These are phyloP conservation scores for Zosterops pallidus DNA, from an alignment of 2,113 vertebrate species.

Conservation along the genomic window DNA sequence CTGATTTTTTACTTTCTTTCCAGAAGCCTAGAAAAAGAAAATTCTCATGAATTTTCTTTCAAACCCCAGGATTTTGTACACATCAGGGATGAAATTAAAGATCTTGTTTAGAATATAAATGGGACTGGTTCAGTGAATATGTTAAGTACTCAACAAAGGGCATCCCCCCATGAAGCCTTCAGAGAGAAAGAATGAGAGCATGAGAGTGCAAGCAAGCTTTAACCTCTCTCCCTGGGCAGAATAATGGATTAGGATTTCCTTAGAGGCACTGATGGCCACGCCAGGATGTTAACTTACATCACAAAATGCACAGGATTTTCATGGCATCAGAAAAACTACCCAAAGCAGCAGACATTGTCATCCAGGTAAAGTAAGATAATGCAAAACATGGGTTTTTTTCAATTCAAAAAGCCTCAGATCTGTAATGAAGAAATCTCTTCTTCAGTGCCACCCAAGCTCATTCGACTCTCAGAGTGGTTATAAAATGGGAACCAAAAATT, in stretches of 20 bases:
- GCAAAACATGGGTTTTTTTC: not conserved
- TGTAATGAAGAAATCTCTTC: not conserved
- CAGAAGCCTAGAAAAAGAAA: not conserved
- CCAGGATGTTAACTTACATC: not conserved
- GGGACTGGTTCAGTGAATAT: slow-evolving; percentile 23
- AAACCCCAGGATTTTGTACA: not conserved
- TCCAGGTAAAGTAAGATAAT: not conserved
- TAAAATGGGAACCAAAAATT: not conserved
- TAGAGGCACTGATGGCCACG: not conserved
- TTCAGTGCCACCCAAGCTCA: not conserved
- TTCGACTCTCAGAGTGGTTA: accelerated
- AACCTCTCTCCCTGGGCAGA: slow-evolving; percentile 13
- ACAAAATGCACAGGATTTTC: not conserved
- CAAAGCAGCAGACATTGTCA: not conserved
- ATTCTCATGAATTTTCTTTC: not conserved
- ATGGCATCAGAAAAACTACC: not conserved
- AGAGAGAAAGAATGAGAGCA: slow-evolving; percentile 15
- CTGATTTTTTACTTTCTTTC: not conserved
- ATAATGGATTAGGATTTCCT: slow-evolving; percentile 15
- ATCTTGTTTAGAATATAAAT: slow-evolving; percentile 24
- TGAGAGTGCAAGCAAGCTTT: slow-evolving; percentile 10
- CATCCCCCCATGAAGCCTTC: slow-evolving; percentile 1
- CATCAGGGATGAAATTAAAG: not conserved
- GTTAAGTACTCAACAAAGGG: slow-evolving; percentile 18
- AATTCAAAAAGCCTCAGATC: not conserved